A percentile compares a stretch with the other conserved stretches of the same genome.
phyloP scores from a whole-genome alignment of 2,797 vertebrate genomes.

The Sebastes vulpes region DNA sequence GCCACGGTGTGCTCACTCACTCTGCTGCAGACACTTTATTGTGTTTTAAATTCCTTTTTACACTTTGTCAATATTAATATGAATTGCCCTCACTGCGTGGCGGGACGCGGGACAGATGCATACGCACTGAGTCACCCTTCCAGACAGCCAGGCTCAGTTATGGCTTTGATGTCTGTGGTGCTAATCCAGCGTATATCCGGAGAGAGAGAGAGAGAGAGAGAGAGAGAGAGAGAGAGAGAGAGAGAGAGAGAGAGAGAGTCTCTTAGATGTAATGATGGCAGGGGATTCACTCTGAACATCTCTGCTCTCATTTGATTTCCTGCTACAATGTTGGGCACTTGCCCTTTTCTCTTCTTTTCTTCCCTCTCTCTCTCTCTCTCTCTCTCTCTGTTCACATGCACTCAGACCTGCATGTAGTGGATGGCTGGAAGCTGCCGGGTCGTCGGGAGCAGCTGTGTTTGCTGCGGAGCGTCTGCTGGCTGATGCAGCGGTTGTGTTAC shows the following conservation, averaged over 20 bases:
- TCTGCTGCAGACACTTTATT: not conserved
- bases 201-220: not conserved
- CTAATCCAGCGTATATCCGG: conserved; percentile 50
- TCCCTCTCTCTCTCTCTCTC: not conserved
- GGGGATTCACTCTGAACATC: conserved; percentile 24
- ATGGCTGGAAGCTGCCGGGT: conserved; percentile 24
- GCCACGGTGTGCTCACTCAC: not conserved
- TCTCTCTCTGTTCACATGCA: not conserved
- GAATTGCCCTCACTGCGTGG: not conserved
- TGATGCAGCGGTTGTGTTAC: conserved; percentile 69
- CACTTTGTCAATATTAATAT: not conserved
- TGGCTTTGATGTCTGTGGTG: conserved; percentile 39
- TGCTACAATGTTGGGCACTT: conserved; percentile 22
- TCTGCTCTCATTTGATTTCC: conserved; percentile 50
- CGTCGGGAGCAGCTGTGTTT: conserved; percentile 69
- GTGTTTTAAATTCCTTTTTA: not conserved
- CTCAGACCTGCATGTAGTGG: conserved; percentile 24
- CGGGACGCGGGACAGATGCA: not conserved
- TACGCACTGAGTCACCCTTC: not conserved
- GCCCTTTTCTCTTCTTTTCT: conserved; percentile 5
- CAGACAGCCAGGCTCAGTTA: conserved; percentile 18
- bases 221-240: too few species aligned
- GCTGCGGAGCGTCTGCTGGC: conserved; percentile 57
- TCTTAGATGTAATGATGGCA: conserved; percentile 43
- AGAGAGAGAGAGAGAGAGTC: not conserved